phyloP scores from a whole-genome alignment of 1,140 invertebrate genomes.

The Vanessa atalanta region DNA sequence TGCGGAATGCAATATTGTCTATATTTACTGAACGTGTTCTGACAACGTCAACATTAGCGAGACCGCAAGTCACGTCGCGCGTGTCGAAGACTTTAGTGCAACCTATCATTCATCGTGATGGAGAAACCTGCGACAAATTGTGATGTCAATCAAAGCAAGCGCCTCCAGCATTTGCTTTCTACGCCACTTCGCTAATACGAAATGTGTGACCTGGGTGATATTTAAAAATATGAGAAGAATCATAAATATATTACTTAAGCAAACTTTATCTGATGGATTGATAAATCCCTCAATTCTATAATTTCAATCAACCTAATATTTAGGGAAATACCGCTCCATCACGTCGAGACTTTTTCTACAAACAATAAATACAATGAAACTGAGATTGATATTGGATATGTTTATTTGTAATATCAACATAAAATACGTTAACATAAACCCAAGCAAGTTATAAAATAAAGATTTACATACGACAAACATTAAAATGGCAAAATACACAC shows the following conservation, averaged over 20 bases:
- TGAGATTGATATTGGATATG: no score
- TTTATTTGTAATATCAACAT: no score
- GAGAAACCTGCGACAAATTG: constrained; percentile 44
- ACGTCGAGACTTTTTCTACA: no score
- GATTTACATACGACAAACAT: constrained; percentile 12
- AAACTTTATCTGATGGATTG: no score
- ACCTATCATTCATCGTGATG: constrained; percentile 25
- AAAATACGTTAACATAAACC: not conserved
- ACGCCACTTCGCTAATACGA: not conserved
- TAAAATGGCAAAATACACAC: constrained; percentile 8
- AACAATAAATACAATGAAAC: no score
- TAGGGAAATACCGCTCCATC: no score
- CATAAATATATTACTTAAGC: no score
- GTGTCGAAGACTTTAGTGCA: constrained; percentile 22
- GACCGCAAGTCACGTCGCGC: constrained; percentile 24
- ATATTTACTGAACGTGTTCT: not conserved
- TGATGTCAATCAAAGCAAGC: constrained; percentile 37
- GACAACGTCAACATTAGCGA: constrained; percentile 2
- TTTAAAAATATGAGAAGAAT: constrained; percentile 1
- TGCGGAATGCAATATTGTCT: not conserved
- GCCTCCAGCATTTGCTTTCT: constrained; percentile 27
- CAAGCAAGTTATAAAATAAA: not conserved
- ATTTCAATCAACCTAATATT: no score
- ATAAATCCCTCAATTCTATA: no score
- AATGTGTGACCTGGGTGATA: not conserved